Evolutionary conservation across 2,113 vertebrate species (phyloP), one percentile per base, ranked within the genome.

Genomic region (Nansenia antarctica): DNA sequence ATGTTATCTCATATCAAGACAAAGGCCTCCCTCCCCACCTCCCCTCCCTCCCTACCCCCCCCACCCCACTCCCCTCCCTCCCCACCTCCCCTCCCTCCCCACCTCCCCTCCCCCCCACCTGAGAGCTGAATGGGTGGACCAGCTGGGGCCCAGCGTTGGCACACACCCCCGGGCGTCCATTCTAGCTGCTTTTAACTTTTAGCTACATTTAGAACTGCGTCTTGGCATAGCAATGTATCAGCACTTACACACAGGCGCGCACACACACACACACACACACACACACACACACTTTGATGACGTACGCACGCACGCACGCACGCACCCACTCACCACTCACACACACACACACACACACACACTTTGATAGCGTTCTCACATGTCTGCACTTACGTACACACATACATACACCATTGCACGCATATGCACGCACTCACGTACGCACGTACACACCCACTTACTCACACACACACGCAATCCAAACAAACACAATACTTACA

Each of bases 141-240:
- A 78, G 77, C 78, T 85, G 80, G 63, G 80, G 55, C 63, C 79
- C 69, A 12, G 24, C 18, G 22, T 60, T 35, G 34, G 35, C 20
- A 31, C 29, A 65, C 32, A 26, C 24, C 53, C 12, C 69, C 63
- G 66, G 78, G 72, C 67, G 74, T 80, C 77, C 27, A 67, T 81
- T 75, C 77, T 75, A 67, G 64, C 57, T 70, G 68, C 79, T 81
- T 86, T 84, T 88, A 83, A n/a, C n/a, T n/a, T n/a, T n/a, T 6
- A 49, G 7, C 30, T 29, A 52, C 20, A 52, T 52, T 52, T 52
- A 24, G 5, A n/a, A 15, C n/a, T 22, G 49, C n/a, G 12, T 27
- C 22, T 26, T 55, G 53, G 53, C 53, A 12, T 27, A 24, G 26
- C 53, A 26, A 26, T 22, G 20, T 55, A 55, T 26, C 53, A 55